Conservation (phyloP, 1,140 invertebrate genomes). For the Ephestia elutella region DNA sequence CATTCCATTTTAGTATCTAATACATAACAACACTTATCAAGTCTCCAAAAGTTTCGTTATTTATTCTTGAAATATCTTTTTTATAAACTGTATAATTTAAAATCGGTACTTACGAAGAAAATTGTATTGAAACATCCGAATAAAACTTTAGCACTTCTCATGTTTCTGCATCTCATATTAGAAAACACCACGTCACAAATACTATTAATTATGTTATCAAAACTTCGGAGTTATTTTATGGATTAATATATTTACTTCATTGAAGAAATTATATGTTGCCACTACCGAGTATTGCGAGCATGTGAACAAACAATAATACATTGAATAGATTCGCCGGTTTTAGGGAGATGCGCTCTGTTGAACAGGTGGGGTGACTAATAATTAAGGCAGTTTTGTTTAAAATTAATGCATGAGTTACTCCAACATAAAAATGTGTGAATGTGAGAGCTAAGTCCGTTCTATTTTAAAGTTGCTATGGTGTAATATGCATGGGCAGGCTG, state of each 20-base stretch:
- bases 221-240: background rate
- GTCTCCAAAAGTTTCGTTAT: too few relatives aligned
- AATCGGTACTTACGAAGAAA: slow-evolving; percentile 65
- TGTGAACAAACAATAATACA: slow-evolving; percentile 45
- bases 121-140: slow-evolving; percentile 68
- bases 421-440: slow-evolving; percentile 24
- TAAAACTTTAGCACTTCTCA: slow-evolving; percentile 59
- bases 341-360: slow-evolving; percentile 73
- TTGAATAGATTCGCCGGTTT: slow-evolving; percentile 69
- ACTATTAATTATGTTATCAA: background rate
- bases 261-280: slow-evolving; percentile 9
- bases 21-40: too few relatives aligned
- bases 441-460: slow-evolving; percentile 10
- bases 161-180: slow-evolving; percentile 54
- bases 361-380: slow-evolving; percentile 74
- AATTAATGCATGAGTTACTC: slow-evolving; percentile 64
- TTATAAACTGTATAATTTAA: slow-evolving; percentile 12
- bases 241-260: background rate
- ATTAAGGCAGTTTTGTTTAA: slow-evolving; percentile 68
- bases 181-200: background rate
- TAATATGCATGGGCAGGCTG: background rate
- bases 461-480: background rate
- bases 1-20: too few relatives aligned
- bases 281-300: slow-evolving; percentile 27
- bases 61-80: too few relatives aligned